Evolutionary conservation across 2,113 vertebrate genomes (phyloP), one percentile per base, ranked within the genome.

Genomic region (Protomyctophum bolini): DNA sequence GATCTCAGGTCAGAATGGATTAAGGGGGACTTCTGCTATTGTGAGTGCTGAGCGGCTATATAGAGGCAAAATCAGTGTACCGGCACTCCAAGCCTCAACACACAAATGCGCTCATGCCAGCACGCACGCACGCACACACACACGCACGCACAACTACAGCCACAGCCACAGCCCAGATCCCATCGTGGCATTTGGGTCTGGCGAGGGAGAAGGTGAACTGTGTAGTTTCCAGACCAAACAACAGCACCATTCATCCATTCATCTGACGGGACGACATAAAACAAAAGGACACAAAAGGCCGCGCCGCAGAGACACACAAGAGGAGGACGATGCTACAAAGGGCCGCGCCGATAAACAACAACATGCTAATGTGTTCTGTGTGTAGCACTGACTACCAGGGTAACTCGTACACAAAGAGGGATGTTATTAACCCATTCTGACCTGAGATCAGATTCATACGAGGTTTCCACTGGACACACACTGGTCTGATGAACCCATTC

Each of bases 161-260:
- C 33, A 41, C 33, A 41, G 33, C 33, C 33, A 41, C 21, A 21
- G 21, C 21, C 3, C 33, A 41, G 33, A 41, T 41, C 33, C 33
- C 33, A 41, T n/a, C n/a, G n/a, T 41, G 33, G 41, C 15, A 66
- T 54, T 63, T 83, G 21, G 83, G 68, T n/a, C 59, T 76, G 63
- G 10, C 5, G 55, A 70, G 21, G 58, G 71, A 73, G 71, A 73
- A 66, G 70, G 61, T 80, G 76, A 89, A 85, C 68, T 58, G 63
- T 58, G 63, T 58, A 72, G 11, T 73, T 58, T 78, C 68, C 59
- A 21, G 45, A 73, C 63, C 63, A 67, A 86, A 91, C 90, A 92
- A 89, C 82, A 1, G 79, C 72, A 15, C 76, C 66, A 84, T 91
- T 21, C 21, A 21, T 91, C 2, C 21, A 21, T 21, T 91, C 86